Percentiles rank a stretch among this genome's conserved stretches.
Evolutionary conservation across 2,797 vertebrate species (phyloP).

Genomic region (Diceros bicornis): DNA sequence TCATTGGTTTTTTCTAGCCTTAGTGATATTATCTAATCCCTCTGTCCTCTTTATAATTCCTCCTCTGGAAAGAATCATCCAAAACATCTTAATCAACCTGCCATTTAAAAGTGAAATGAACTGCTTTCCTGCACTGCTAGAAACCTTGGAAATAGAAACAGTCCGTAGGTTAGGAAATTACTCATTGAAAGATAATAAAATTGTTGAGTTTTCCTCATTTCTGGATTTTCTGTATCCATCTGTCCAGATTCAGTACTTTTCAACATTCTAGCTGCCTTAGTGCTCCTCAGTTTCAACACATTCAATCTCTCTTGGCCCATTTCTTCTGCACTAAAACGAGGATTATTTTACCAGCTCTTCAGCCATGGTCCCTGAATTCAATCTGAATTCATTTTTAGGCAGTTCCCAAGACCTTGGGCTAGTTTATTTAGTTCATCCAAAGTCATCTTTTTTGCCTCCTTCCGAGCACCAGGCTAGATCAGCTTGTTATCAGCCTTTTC

Average conservation of each 20-base stretch:
- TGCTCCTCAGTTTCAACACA: background rate
- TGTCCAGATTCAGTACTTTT: background rate
- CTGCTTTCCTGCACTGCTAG: background rate
- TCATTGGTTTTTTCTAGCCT: background rate
- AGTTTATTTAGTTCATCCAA: background rate
- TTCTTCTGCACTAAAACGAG: background rate
- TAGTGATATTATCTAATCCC: background rate
- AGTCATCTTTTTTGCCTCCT: background rate
- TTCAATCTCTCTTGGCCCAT: background rate
- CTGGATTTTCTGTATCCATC: background rate
- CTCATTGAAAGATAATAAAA: background rate
- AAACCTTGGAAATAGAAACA: background rate
- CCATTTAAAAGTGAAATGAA: conserved; percentile 8
- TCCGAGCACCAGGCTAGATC: background rate
- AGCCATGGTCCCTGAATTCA: background rate
- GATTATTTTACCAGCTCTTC: background rate
- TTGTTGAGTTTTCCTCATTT: background rate
- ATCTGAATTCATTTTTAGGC: conserved; percentile 12
- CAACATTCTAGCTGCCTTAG: background rate
- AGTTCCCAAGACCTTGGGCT: background rate
- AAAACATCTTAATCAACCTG: background rate
- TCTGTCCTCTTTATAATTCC: background rate
- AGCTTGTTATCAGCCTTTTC: conserved; percentile 12
- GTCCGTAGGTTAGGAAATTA: background rate
- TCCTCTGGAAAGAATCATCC: background rate